phyloP scores from a whole-genome alignment of 2,888 invertebrate species.

The Palloptera scutellata region DNA sequence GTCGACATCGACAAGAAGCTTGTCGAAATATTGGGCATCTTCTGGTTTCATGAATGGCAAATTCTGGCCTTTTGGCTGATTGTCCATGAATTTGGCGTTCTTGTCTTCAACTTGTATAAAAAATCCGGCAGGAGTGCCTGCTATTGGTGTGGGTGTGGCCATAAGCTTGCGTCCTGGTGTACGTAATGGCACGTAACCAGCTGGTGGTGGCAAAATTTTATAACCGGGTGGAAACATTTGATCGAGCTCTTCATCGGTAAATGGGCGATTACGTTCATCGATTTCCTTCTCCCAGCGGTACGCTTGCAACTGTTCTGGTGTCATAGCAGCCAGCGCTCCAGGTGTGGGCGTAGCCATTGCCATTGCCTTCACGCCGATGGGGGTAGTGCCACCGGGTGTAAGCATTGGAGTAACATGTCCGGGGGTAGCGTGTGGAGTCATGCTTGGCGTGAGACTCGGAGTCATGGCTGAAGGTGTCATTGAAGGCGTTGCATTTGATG shows the following conservation, averaged over 20 bases:
- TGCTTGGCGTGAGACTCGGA: conserved; percentile 75
- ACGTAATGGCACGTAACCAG: conserved; percentile 93
- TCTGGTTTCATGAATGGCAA: conserved; percentile 99
- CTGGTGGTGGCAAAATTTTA: conserved; percentile 95
- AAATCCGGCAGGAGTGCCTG: conserved; percentile 90
- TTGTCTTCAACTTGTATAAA: conserved; percentile 93
- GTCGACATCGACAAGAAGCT: conserved; percentile 96
- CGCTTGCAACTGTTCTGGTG: conserved; percentile 97
- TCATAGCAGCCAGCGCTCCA: conserved; percentile 96
- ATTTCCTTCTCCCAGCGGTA: conserved; percentile 99
- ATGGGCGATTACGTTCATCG: conserved; percentile 95
- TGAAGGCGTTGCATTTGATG: conserved; percentile 79
- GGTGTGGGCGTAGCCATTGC: conserved; percentile 98
- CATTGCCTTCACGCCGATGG: conserved; percentile 95
- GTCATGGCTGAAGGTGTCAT: conserved; percentile 74
- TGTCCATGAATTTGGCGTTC: conserved; percentile 87
- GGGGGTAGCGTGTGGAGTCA: conserved; percentile 80
- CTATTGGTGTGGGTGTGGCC: conserved; percentile 97
- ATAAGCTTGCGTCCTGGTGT: conserved; percentile 97
- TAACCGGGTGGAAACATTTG: conserved; percentile 98
- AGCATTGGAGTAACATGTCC: conserved; percentile 74
- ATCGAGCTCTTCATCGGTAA: conserved; percentile 97
- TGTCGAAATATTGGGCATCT: conserved; percentile 99
- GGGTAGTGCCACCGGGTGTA: conserved; percentile 86
- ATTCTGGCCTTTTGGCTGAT: conserved; percentile 95